Base-by-base conservation (phyloP, 2,888 invertebrate species). In the Temnothorax rugatulus region DNA sequence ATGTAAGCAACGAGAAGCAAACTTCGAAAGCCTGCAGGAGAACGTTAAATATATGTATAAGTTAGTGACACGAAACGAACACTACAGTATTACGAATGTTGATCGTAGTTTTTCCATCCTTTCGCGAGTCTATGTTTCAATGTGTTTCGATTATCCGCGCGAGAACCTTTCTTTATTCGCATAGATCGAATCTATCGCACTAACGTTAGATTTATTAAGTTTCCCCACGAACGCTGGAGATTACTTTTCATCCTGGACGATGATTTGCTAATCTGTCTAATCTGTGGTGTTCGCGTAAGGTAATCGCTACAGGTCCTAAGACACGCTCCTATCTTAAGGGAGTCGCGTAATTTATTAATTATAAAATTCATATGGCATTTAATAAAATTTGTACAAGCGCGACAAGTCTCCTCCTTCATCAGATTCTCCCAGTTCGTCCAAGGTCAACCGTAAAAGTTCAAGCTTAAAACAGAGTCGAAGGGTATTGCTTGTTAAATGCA, bases 341-440 rank as follows among this genome's bases (percentile, higher is more conserved):
- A 34, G 29, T 57, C 71, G 29, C 66, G 15, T 59, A 79, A 81
- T 59, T 73, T 81, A 54, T 69, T 77, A 54, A 66, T 76, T 54
- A 77, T 77, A 77, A 59, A 57, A 41, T 47, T 47, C 8, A 76
- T 79, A 82, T 82, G 66, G 68, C 84, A 84, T 85, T 87, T 88
- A 87, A 84, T 84, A 85, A 75, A 86, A 74, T 87, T 88, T 88
- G 73, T 85, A 88, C 82, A n/a, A 81, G 57, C 68, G 73, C 79
- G 83, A 66, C 50, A 82, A 75, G 83, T 85, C 77, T 87, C 61
- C 84, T 82, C 63, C 77, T 82, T 83, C 21, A 69, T 83, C 25
- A 69, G 76, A 87, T 84, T 84, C 54, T 61, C 57, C 54, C 29
- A 54, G 25, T 64, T 64, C 7, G 41, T 38, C 21, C 7, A 44